phyloP scores from a whole-genome alignment of 2,113 vertebrate genomes.

The Prunella himalayana region DNA sequence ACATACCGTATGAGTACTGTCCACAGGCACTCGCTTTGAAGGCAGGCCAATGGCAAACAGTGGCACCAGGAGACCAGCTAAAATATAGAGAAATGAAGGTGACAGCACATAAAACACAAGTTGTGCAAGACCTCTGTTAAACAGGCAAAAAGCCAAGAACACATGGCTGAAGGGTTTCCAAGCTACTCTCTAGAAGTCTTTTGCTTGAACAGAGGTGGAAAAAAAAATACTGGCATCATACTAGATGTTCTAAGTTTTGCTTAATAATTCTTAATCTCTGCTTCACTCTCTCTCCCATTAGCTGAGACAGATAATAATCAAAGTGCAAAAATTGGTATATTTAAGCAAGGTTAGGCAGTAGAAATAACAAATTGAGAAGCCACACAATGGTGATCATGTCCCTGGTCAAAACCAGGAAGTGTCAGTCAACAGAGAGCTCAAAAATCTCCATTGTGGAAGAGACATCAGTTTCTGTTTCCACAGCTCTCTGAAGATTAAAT shows the following conservation, averaged over 20 bases:
- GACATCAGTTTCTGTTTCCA: neutral
- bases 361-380: neutral
- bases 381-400: neutral
- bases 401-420: neutral
- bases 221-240: neutral
- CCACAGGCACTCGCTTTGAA: conserved; percentile 16
- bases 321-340: neutral
- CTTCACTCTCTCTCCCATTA: neutral
- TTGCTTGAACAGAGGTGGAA: neutral
- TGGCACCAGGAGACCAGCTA: conserved; percentile 29
- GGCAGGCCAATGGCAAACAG: conserved; percentile 40
- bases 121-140: conserved; percentile 11
- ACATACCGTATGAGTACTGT: neutral
- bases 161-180: neutral
- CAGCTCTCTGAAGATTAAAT: neutral
- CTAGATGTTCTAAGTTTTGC: neutral
- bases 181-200: neutral
- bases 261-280: neutral
- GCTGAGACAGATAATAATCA: neutral
- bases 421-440: neutral
- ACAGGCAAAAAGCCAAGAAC: neutral
- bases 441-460: neutral
- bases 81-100: conserved; percentile 29
- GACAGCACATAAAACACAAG: conserved; percentile 39
- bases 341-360: neutral